Percentiles rank a stretch among this genome's conserved stretches.
phyloP scores from a whole-genome alignment of 2,113 vertebrate species.

The Psophia crepitans region DNA sequence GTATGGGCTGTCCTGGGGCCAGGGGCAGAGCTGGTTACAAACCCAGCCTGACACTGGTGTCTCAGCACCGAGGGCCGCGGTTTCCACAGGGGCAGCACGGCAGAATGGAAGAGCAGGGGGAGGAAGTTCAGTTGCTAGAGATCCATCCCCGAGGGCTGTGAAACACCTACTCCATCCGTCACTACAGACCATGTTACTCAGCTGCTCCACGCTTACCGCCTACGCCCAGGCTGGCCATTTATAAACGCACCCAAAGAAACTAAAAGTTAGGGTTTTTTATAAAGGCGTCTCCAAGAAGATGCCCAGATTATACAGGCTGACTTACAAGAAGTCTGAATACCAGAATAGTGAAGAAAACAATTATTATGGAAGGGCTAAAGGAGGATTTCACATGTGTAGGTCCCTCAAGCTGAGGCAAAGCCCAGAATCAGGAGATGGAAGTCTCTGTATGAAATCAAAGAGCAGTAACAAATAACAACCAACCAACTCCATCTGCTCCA shows the following conservation, averaged over 20 bases:
- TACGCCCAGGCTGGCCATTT: background rate
- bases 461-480: background rate
- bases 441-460: background rate
- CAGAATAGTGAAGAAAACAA: background rate
- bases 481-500: background rate
- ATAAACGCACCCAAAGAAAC: background rate
- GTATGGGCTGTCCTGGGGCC: background rate
- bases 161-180: background rate
- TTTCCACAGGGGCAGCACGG: background rate
- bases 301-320: background rate
- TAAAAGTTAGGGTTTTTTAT: background rate
- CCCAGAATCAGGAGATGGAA: background rate
- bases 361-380: background rate
- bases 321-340: background rate
- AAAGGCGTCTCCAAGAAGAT: background rate
- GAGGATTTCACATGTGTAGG: background rate
- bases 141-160: too few species aligned
- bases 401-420: background rate
- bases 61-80: rapidly evolving
- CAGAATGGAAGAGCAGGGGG: background rate
- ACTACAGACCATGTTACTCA: background rate
- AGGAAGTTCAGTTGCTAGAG: background rate
- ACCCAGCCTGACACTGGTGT: background rate
- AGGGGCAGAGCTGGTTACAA: background rate
- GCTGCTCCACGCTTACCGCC: background rate